Evolutionary conservation across 2,888 invertebrate genomes (phyloP).

Genomic region (Agrotis clavis): DNA sequence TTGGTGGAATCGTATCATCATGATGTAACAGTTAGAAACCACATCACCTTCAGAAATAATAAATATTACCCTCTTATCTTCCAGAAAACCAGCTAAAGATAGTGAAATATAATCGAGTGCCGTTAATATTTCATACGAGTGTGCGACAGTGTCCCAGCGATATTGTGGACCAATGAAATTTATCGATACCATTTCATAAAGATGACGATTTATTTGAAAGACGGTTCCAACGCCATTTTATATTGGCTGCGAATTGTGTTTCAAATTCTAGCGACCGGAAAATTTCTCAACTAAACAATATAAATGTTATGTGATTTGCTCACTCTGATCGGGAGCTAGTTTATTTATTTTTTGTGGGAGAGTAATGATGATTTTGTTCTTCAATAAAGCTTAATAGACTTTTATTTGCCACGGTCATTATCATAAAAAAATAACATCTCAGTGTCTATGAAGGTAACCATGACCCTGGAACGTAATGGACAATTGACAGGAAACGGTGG

Average conservation of each 20-base stretch:
- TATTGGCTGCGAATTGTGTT: constrained; percentile 61
- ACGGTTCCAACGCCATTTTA: constrained; percentile 59
- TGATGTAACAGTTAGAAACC: neutral
- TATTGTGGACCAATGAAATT: constrained; percentile 66
- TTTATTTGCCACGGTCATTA: neutral
- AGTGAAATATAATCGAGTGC: constrained; percentile 54
- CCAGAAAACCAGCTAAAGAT: constrained; percentile 43
- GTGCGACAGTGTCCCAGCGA: constrained; percentile 51
- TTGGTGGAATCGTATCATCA: too few species aligned
- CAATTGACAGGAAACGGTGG: too few species aligned
- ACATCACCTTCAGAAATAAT: neutral
- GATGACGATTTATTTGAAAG: constrained; percentile 63
- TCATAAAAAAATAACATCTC: too few species aligned
- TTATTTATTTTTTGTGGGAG: constrained; percentile 11
- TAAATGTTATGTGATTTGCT: constrained; percentile 35
- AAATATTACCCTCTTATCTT: constrained; percentile 24
- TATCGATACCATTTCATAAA: constrained; percentile 64
- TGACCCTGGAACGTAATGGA: too few species aligned
- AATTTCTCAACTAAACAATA: constrained; percentile 45
- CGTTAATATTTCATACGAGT: constrained; percentile 61
- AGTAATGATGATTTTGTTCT: neutral
- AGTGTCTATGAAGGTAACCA: too few species aligned
- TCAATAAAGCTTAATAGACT: neutral
- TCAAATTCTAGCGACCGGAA: constrained; percentile 42
- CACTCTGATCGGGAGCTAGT: neutral